Base-by-base conservation (phyloP, 2,113 vertebrate species). In the Pipra filicauda region DNA sequence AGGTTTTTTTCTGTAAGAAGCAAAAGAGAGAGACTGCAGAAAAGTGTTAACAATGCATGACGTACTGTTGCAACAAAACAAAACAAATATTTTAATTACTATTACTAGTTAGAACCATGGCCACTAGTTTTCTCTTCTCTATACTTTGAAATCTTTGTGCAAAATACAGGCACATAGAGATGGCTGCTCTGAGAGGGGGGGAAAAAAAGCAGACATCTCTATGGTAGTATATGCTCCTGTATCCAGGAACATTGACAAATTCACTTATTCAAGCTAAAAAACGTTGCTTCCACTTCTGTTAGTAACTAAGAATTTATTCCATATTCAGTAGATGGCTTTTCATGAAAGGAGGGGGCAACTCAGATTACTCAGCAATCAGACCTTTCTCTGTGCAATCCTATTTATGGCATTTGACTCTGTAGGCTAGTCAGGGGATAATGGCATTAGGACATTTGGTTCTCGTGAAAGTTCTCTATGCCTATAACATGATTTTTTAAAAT, bases 161-260 rank as follows among this genome's bases (percentile, higher is more conserved):
- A 88, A 86, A 91, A 76, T 16, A 61, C 2, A 57, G 46, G 30
- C 19, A 76, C 8, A 57, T 22, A 76, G 62, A 73, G 23, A 20
- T 3, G 7, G 43, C 8, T 11, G 49, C 11, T 81, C n/a, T 31
- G 7, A 1, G 7, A 1, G 31, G 26, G 11, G 5, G 1, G 2
- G 2, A 9, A 10, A 23, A 13, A 30, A 41, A 8, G 13, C 24
- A 48, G 9, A 74, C 12, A 67, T 26, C 54, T 44, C 1, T 59
- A 74, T 18, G 18, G 46, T 23, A 51, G 15, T 19, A 72, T 37
- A 30, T 18, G 28, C 9, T 62, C 15, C 24, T 43, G 28, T 33
- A 39, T 24, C 51, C 37, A 78, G 24, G n/a, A 92, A 51, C 43
- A 27, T 1, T 2, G 16, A 76, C 27, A 76, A 82, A 73, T 49